Evolutionary conservation across 2,797 vertebrate genomes (phyloP), one percentile per base, ranked within the genome.

Genomic region (Meda fulgida): DNA sequence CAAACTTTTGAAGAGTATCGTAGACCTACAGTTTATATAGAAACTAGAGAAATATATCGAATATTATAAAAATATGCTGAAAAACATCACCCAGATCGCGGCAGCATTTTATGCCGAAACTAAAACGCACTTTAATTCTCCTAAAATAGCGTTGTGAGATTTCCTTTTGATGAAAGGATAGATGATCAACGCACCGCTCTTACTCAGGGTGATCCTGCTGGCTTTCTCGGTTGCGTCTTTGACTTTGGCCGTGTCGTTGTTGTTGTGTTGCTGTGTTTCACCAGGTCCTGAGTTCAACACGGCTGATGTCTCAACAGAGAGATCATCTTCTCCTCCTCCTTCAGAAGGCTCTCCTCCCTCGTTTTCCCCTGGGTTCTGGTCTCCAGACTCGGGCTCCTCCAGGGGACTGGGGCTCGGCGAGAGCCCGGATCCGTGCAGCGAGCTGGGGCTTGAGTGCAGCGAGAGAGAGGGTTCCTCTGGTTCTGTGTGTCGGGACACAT

Each of bases 381-480:
- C 78, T 0, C 38, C 51, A 0, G 72, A 87, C 19, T 87, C 84
- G 67, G 78, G 88, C 21, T 87, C 84, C 72, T 69, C 91, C 0
- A 88, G 87, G 72, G 94, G 94, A 69, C 93, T 95, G 0, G 92
- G 93, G 87, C 93, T 93, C 80, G 91, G 85, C 81, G 92, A 94
- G 60, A 93, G 89, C 87, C 94, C 88, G 10, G 94, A 95, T 6
- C 93, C 92, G 2, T 94, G 94, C 88, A 95, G 88, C 3, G 95
- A 96, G 91, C 95, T 95, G 80, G 95, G 95, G 80, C 95, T 96
- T 85, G 95, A 96, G 92, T 96, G 95, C 65, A 96, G 92, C 53
- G 95, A 96, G 11, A 95, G 89, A 1, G 95, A 95, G 8, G 93
- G 92, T 19, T 92, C 95, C 85, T 93, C 93, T 16, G 92, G 91